Base-by-base conservation (phyloP, 2,888 invertebrate species). In the Stramonita haemastoma region DNA sequence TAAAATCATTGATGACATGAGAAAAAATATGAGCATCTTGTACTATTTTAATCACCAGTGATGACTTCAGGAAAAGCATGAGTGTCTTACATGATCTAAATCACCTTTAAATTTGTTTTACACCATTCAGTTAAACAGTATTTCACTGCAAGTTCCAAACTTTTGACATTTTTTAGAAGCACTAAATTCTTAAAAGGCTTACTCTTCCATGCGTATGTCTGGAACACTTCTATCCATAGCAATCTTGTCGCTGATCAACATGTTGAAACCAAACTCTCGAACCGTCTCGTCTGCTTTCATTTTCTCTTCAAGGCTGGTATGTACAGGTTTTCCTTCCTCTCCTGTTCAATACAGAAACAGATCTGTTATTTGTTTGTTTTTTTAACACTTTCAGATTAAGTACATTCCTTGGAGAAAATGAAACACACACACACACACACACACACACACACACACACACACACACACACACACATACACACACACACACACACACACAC, bases 181-280 rank as follows among this genome's bases (percentile, higher is more conserved):
- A 46, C 2, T 46, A 46, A 46, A 46, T 46, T 46, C 46, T 46
- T 46, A 5, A 19, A 46, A 26, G 0, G 94, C 97, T 96, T 95
- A 97, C 97, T 99, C 99, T 22, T 97, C 97, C 88, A 98, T 96
- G 81, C 99, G 97, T 0, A 98, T 98, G 96, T 99, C 99, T 0
- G 98, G 98, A 91, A 99, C 97, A 0, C 97, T 96, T 95, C 99
- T 97, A 95, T 99, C 98, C 96, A 99, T 97, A 5, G 99, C 98
- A 93, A 99, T 99, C 95, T 98, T 98, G 96, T 99, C 98, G 0
- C 99, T 99, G 91, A 98, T 98, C 29, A 98, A 98, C 96, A 99
- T 98, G 95, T 99, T 99, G 98, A 99, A 99, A 70, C 99, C 99
- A 96, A 98, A 99, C 95, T 99, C 98, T 92, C 98, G 97, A 95